Conservation (phyloP, 2,113 vertebrate species). For the Chelonoidis abingdonii region DNA sequence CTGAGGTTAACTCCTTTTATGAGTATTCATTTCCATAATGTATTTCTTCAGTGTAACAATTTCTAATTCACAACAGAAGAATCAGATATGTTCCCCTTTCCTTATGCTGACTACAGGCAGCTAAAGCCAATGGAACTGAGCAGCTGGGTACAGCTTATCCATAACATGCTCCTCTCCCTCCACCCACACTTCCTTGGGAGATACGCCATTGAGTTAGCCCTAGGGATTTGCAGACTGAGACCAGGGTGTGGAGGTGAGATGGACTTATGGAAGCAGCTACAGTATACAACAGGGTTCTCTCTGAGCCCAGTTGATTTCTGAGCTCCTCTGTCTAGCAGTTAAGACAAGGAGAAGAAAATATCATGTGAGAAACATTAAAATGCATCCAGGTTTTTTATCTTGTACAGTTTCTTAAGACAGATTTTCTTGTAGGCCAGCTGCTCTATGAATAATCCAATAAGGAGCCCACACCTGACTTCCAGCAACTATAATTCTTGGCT, state of each 20-base stretch:
- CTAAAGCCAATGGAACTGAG: neutral
- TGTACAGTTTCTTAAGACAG: too few species aligned
- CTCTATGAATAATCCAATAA: neutral
- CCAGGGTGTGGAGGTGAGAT: too few species aligned
- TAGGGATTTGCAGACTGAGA: too few species aligned
- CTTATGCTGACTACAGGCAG: neutral
- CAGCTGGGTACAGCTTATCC: neutral
- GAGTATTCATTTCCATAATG: too few species aligned
- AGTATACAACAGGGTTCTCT: neutral
- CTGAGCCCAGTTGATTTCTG: neutral
- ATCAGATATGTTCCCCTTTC: neutral
- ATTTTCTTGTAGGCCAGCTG: too few species aligned
- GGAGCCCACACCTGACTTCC: neutral
- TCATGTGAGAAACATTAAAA: too few species aligned
- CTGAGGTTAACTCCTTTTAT: too few species aligned
- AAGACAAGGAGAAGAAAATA: too few species aligned
- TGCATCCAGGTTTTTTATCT: too few species aligned
- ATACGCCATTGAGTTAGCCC: neutral
- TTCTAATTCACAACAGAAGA: neutral
- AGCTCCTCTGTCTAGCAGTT: too few species aligned
- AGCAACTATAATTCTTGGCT: neutral
- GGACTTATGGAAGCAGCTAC: too few species aligned
- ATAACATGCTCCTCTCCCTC: neutral
- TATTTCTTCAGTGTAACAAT: neutral
- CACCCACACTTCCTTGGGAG: neutral